Conservation (phyloP, 2,113 vertebrate species). For the Corythaeola cristata region DNA sequence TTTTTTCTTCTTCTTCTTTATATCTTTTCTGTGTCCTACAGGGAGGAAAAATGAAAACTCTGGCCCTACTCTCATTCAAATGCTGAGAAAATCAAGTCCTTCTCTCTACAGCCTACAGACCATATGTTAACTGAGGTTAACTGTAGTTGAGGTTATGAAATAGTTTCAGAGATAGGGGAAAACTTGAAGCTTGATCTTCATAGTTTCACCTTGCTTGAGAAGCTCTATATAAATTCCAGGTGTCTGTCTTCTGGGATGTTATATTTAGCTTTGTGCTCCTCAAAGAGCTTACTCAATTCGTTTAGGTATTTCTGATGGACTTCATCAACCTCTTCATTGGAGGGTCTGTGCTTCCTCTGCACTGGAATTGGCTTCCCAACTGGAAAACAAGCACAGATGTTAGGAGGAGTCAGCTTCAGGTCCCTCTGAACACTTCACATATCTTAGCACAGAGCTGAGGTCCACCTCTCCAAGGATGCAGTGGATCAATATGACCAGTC, state of each 20-base stretch:
- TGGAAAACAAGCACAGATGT: constrained; percentile 23
- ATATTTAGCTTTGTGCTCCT: constrained; percentile 87
- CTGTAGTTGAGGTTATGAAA: not conserved
- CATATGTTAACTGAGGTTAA: not conserved
- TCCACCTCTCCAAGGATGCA: not conserved
- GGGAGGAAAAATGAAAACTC: not conserved
- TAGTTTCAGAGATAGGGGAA: not conserved
- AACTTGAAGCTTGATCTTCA: not conserved
- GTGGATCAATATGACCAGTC: not conserved
- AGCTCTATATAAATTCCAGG: constrained; percentile 82
- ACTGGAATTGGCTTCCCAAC: constrained; percentile 91
- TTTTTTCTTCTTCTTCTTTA: not conserved
- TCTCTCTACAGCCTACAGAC: not conserved
- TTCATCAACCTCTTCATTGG: constrained; percentile 77
- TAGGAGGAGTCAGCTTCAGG: not conserved
- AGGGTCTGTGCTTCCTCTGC: constrained; percentile 74
- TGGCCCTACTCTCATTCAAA: not conserved
- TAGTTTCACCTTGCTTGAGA: not conserved
- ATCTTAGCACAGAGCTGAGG: not conserved
- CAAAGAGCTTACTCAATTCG: constrained; percentile 85
- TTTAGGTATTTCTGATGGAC: constrained; percentile 85
- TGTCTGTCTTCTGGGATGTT: constrained; percentile 84
- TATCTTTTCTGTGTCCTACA: not conserved
- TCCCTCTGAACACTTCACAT: not conserved
- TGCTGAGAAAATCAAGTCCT: not conserved